A percentile compares a stretch with the other conserved stretches of the same genome.
Evolutionary conservation across 1,140 invertebrate species (phyloP).

Genomic region (Oppia nitens): DNA sequence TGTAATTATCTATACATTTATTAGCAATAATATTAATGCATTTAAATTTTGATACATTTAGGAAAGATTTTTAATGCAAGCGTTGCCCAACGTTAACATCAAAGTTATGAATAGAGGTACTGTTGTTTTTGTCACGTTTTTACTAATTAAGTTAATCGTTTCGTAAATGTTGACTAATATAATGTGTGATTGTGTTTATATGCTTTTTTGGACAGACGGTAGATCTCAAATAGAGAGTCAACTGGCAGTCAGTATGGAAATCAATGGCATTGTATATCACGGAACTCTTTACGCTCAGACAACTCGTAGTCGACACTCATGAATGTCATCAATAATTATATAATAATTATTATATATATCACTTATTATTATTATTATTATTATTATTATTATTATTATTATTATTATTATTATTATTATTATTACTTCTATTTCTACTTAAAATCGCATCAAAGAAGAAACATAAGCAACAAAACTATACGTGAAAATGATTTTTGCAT

Average conservation of each 20-base stretch:
- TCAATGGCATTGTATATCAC: conserved; percentile 80
- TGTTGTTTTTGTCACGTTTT: not conserved
- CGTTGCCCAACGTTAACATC: conserved; percentile 51
- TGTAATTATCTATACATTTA: too few species aligned
- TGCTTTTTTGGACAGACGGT: conserved; percentile 31
- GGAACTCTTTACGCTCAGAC: conserved; percentile 63
- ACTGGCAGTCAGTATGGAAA: conserved; percentile 82
- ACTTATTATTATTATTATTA: too few species aligned
- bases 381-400: too few species aligned
- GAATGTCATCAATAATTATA: not conserved
- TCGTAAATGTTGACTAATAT: too few species aligned
- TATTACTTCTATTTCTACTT: too few species aligned
- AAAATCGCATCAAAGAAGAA: too few species aligned
- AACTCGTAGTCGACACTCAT: not conserved
- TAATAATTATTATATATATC: too few species aligned
- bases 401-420: too few species aligned
- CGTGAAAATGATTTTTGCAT: too few species aligned
- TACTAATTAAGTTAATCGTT: not conserved
- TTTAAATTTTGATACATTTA: not conserved
- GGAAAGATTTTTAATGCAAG: conserved; percentile 29
- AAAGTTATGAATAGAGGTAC: conserved; percentile 73
- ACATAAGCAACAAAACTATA: too few species aligned
- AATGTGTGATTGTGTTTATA: too few species aligned
- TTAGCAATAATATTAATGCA: too few species aligned
- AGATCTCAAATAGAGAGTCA: conserved; percentile 54